Conservation (phyloP, 2,113 vertebrate genomes). For the Cranoglanis bouderius region DNA sequence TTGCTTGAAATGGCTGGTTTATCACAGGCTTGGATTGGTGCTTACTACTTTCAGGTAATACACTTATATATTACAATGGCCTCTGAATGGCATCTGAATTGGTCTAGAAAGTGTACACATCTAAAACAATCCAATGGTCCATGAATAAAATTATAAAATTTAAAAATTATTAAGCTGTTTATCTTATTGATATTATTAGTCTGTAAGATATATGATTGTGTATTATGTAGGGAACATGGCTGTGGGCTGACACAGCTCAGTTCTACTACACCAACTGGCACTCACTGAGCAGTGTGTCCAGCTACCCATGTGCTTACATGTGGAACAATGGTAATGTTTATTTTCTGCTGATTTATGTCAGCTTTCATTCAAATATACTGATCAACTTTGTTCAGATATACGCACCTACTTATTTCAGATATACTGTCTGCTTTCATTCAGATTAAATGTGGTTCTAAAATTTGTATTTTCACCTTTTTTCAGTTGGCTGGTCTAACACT, state of each 20-base stretch:
- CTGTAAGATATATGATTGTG: neutral
- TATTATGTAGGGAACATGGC: neutral
- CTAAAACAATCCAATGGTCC: neutral
- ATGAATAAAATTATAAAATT: neutral
- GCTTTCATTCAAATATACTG: no score
- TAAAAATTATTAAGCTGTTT: neutral
- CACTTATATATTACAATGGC: neutral
- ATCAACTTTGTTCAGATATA: neutral
- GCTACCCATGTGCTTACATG: neutral
- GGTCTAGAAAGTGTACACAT: neutral
- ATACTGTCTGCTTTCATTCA: neutral
- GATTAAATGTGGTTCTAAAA: neutral
- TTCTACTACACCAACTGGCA: conserved; percentile 11
- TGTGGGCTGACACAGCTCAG: conserved; percentile 5
- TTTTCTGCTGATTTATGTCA: neutral
- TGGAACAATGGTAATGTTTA: neutral
- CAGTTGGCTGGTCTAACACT: conserved; percentile 19
- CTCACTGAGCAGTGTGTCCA: conserved; percentile 7
- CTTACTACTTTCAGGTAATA: conserved; percentile 21
- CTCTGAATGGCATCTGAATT: neutral
- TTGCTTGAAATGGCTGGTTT: neutral
- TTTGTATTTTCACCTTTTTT: neutral
- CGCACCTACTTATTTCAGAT: neutral
- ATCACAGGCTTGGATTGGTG: conserved; percentile 15
- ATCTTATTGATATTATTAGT: neutral